phyloP scores from a whole-genome alignment of 2,797 vertebrate species.

The Phaenicophaeus curvirostris region DNA sequence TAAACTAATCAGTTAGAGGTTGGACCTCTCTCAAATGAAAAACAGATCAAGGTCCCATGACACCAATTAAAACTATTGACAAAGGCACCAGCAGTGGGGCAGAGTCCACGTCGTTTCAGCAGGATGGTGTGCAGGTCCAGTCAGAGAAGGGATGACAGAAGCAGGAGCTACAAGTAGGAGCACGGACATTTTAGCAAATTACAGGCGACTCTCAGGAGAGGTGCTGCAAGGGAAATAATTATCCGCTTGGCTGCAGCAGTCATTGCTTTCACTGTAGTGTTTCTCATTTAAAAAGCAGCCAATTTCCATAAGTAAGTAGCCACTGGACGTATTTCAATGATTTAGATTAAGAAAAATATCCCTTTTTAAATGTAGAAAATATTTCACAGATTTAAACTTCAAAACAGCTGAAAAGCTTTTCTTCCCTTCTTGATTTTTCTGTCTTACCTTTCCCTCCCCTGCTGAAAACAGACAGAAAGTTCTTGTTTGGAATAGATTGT shows the following conservation, averaged over 20 bases:
- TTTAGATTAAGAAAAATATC: neutral
- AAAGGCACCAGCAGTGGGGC: neutral
- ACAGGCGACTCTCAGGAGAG: neutral
- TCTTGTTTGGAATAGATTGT: neutral
- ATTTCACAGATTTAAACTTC: neutral
- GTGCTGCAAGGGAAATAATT: neutral
- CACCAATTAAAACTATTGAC: neutral
- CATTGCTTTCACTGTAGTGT: neutral
- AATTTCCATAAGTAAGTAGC: neutral
- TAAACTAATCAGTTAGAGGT: neutral
- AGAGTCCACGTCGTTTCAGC: neutral
- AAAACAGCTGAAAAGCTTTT: neutral
- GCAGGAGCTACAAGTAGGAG: neutral
- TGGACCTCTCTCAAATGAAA: neutral
- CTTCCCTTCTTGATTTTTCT: neutral
- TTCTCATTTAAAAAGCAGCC: neutral
- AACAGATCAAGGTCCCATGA: neutral
- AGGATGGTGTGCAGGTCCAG: accelerated
- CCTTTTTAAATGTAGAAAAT: neutral
- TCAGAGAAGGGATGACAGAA: neutral
- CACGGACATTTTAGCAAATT: neutral
- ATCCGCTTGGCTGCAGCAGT: neutral
- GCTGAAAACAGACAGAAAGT: neutral
- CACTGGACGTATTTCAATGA: neutral
- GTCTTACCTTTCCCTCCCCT: neutral